phyloP scores from a whole-genome alignment of 2,888 invertebrate genomes.

The Exephanes ischioxanthus region DNA sequence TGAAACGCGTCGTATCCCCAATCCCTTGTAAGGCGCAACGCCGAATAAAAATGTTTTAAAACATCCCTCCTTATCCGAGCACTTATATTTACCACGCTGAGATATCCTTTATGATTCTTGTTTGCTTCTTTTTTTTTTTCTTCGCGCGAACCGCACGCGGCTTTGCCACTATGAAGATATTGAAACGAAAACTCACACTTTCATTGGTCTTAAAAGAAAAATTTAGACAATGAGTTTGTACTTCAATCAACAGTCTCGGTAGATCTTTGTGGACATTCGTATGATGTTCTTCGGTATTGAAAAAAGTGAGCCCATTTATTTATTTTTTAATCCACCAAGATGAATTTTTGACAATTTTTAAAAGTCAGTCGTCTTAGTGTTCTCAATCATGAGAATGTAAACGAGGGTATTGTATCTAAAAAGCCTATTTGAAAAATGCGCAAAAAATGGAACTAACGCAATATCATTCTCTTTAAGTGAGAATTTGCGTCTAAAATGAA shows the following conservation, averaged over 20 bases:
- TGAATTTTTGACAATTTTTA: too few species aligned
- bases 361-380: too few species aligned
- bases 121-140: constrained; percentile 61
- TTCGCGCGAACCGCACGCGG: constrained; percentile 63
- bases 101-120: constrained; percentile 78
- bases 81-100: constrained; percentile 81
- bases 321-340: too few species aligned
- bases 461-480: not conserved
- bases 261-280: not conserved
- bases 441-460: not conserved
- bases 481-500: constrained; percentile 2
- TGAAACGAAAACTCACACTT: constrained; percentile 56
- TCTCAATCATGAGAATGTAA: not conserved
- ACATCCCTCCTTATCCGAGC: constrained; percentile 76
- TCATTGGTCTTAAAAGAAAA: constrained; percentile 31
- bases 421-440: not conserved
- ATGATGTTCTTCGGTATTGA: constrained; percentile 12
- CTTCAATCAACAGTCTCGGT: not conserved
- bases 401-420: not conserved
- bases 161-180: constrained; percentile 63
- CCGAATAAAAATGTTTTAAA: constrained; percentile 81
- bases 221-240: constrained; percentile 14
- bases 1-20: constrained; percentile 51
- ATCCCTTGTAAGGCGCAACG: constrained; percentile 64
- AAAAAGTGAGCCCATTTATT: not conserved